Evolutionary conservation across 2,113 vertebrate genomes (phyloP).

Genomic region (Calypte anna): DNA sequence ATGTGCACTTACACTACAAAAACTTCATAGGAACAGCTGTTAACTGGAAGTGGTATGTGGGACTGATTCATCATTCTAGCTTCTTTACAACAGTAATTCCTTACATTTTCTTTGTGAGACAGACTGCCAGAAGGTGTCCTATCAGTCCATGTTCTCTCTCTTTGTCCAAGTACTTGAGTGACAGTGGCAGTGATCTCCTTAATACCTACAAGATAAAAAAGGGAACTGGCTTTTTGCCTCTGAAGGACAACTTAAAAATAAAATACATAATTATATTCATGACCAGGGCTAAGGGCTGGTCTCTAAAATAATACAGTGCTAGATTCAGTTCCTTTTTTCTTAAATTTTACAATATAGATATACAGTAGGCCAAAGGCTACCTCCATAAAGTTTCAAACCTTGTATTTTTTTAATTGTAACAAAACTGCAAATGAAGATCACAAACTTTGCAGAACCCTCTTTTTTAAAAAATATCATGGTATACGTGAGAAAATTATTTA

Average conservation of each 20-base stretch:
- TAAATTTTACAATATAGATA: not conserved
- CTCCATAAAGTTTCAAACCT: not conserved
- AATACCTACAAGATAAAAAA: not conserved
- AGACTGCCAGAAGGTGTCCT: not conserved
- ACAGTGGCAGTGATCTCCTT: not conserved
- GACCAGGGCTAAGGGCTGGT: not conserved
- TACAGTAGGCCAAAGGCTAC: not conserved
- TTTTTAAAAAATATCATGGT: not conserved
- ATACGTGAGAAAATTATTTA: not conserved
- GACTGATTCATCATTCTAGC: not conserved
- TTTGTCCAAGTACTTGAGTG: not conserved
- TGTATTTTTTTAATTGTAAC: not conserved
- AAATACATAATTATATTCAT: not conserved
- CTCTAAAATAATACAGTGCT: not conserved
- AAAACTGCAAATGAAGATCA: not conserved
- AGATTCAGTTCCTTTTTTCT: not conserved
- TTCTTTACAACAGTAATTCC: not conserved
- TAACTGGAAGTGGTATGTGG: not conserved
- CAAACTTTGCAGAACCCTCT: not conserved
- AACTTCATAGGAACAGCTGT: conserved; percentile 28
- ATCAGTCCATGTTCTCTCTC: not conserved
- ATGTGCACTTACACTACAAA: not conserved
- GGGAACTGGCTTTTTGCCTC: not conserved
- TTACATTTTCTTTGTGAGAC: not conserved
- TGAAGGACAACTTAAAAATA: not conserved